Evolutionary conservation across 2,888 invertebrate species (phyloP).

Genomic region (Laspeyria flexula): DNA sequence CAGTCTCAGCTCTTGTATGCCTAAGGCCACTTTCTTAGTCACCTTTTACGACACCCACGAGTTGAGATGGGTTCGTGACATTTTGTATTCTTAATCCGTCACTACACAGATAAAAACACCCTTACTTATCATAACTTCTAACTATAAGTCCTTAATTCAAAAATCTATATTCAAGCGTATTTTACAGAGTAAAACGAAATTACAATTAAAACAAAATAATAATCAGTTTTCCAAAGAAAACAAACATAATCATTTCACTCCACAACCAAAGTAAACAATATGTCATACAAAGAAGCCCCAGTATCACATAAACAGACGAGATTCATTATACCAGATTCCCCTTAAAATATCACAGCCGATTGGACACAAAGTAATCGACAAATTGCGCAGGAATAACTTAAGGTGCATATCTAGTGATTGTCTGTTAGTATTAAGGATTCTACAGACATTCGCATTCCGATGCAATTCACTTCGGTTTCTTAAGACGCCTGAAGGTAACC

Average conservation of each 20-base stretch:
- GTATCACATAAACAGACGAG: conserved; percentile 26
- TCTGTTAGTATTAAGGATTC: conserved; percentile 31
- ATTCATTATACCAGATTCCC: conserved; percentile 40
- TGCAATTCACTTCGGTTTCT: not conserved
- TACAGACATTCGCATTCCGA: not conserved
- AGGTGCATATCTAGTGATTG: conserved; percentile 48
- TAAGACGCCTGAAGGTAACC: no score
- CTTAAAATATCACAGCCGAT: conserved; percentile 48
- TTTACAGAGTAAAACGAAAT: no score
- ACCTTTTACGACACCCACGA: no score
- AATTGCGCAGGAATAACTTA: conserved; percentile 45
- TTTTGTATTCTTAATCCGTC: no score
- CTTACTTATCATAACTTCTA: no score
- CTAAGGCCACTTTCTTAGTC: no score
- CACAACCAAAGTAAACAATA: conserved; percentile 14
- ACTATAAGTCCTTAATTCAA: no score
- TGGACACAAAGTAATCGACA: conserved; percentile 49
- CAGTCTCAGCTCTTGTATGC: no score
- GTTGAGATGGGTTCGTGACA: no score
- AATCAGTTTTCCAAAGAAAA: not conserved
- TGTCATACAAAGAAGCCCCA: conserved; percentile 21
- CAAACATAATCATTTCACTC: not conserved
- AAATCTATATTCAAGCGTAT: no score
- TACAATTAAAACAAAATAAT: not conserved
- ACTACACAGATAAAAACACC: no score